Evolutionary conservation across 64 coral and sea anemone genomes (phyloP).

Genomic region (Montipora foliosa): DNA sequence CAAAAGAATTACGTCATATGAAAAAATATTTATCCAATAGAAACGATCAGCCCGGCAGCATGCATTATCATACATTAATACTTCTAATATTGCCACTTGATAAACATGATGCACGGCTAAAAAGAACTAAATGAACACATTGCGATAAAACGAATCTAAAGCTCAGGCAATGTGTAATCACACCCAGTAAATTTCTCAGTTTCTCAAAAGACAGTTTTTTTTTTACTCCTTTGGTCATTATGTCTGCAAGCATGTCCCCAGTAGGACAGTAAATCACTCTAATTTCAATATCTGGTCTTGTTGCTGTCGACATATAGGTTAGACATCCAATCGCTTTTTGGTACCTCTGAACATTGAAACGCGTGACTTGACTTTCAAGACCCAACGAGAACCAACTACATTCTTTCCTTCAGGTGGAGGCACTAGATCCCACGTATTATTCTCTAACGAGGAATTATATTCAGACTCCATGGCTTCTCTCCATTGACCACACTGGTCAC

Average conservation of each 20-base stretch:
- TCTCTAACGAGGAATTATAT: too few species aligned
- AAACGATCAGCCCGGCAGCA: neutral
- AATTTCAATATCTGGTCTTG: constrained; percentile 36
- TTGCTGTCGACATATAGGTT: constrained; percentile 51
- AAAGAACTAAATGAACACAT: too few species aligned
- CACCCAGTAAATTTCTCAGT: too few species aligned
- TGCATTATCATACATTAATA: too few species aligned
- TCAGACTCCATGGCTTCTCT: too few species aligned
- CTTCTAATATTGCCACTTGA: too few species aligned
- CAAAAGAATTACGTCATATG: neutral
- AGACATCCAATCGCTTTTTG: neutral
- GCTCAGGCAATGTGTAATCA: too few species aligned
- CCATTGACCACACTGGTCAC: constrained; percentile 6
- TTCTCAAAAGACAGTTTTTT: constrained; percentile 1
- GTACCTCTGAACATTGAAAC: neutral
- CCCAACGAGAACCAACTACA: constrained; percentile 1
- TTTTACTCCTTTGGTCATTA: constrained; percentile 59
- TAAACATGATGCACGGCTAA: too few species aligned
- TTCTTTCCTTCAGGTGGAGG: too few species aligned
- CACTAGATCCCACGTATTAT: too few species aligned
- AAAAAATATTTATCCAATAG: neutral
- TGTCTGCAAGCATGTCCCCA: neutral
- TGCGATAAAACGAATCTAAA: too few species aligned
- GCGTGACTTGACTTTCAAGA: constrained; percentile 46
- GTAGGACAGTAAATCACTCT: neutral